Conservation (phyloP, 2,113 vertebrate species). For the Leptobrachium ailaonicum region DNA sequence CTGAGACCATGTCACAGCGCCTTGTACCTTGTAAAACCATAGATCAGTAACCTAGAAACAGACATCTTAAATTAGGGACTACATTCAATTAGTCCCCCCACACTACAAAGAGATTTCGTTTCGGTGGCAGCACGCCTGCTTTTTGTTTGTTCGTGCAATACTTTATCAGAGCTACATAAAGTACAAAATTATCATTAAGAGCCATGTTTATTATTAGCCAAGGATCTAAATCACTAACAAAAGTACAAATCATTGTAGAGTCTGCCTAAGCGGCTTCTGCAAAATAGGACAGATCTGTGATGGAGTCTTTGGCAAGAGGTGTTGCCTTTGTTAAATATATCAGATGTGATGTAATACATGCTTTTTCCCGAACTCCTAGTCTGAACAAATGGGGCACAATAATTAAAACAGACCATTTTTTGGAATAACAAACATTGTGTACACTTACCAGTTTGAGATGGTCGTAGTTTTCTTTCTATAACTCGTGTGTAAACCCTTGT, state of each 20-base stretch:
- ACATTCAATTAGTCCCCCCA: constrained; percentile 39
- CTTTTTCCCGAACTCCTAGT: background rate
- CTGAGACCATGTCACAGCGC: constrained; percentile 22
- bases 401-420: background rate
- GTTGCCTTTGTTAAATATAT: constrained; percentile 5
- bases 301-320: constrained; percentile 4
- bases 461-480: too few relatives aligned
- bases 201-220: constrained; percentile 42
- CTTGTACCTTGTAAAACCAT: constrained; percentile 48
- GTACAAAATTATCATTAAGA: constrained; percentile 40
- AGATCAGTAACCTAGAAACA: constrained; percentile 51
- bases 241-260: constrained; percentile 1
- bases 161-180: constrained; percentile 22
- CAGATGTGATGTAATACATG: background rate
- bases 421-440: background rate
- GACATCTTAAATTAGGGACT: constrained; percentile 49
- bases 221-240: constrained; percentile 6
- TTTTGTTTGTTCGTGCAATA: constrained; percentile 37
- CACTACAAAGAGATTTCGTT: constrained; percentile 44
- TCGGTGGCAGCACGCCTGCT: constrained; percentile 38
- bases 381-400: background rate
- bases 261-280: background rate
- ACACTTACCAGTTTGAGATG: background rate
- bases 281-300: background rate
- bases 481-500: too few relatives aligned